Base-by-base conservation (phyloP, 2,888 invertebrate species). In the Strigamia transsilvanica region DNA sequence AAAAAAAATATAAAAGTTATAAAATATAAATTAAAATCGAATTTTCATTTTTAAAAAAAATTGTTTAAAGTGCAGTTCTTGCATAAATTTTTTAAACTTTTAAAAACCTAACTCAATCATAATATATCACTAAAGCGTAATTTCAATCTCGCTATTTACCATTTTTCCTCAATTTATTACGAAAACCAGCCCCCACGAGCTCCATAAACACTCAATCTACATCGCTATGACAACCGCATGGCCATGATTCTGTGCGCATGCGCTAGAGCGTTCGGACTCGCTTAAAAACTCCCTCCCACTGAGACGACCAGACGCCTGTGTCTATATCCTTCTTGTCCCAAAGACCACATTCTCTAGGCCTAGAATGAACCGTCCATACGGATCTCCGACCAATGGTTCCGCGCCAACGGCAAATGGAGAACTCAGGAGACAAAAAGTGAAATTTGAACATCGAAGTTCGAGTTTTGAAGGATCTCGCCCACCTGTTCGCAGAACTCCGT, bases 151-250 rank as follows among this genome's bases (percentile, higher is more conserved):
- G 23, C 61, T 10, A 21, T 66, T 18, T 66, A 5, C 9, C 21
- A 66, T 66, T 66, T 66, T 23, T 18, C 12, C 21, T 23, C 61
- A 66, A 21, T 21, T 23, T n/a, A n/a, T n/a, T n/a, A n/a, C 46
- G 46, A 13, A 46, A 46, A 46, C 12, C 38, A 38, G 4, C 46
- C 46, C 46, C 15, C 15, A 1, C 12, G 46, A 46, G 46, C 46
- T 21, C 61, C 21, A 12, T 23, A 66, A 38, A 38, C 21, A 66
- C 61, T 66, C 61, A 18, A 66, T 66, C 61, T 38, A 23, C 21
- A 66, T 66, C 61, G 61, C 61, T 66, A 66, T 66, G 61, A 66
- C 61, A 66, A 66, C 61, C 61, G 9, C 21, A 18, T 66, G 61
- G 21, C 61, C 61, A 21, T 66, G 61, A 66, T 23, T 21, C 21